Conservation (phyloP, 1,140 invertebrate genomes). For the Cydia fagiglandana region DNA sequence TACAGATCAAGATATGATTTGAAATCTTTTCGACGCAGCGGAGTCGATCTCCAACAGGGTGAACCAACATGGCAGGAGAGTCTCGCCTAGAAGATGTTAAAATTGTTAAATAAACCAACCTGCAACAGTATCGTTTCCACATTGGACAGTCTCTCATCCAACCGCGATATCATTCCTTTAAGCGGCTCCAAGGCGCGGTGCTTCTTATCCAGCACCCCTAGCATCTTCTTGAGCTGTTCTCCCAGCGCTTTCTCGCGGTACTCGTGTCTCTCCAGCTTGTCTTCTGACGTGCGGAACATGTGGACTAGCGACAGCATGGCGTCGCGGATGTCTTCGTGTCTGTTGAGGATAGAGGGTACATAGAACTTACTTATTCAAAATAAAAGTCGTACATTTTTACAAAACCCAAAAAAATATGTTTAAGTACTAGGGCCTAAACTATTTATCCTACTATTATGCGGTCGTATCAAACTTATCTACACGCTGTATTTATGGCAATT, state of each 20-base stretch:
- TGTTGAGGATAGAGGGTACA: constrained; percentile 59
- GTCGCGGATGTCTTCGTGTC: constrained; percentile 89
- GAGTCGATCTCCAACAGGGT: too few species aligned
- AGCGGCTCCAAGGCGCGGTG: constrained; percentile 85
- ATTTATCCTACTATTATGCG: too few species aligned
- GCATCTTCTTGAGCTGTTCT: constrained; percentile 87
- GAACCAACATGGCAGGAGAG: too few species aligned
- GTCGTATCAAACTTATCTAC: too few species aligned
- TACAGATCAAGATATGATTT: too few species aligned
- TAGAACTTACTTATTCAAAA: not conserved
- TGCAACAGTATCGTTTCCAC: constrained; percentile 84
- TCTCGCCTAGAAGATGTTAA: too few species aligned
- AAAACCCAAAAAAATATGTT: too few species aligned
- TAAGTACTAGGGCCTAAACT: too few species aligned
- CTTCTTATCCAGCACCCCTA: constrained; percentile 85
- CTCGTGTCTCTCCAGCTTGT: constrained; percentile 92
- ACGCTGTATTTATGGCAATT: too few species aligned
- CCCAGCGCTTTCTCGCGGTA: constrained; percentile 87
- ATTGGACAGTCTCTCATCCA: constrained; percentile 85
- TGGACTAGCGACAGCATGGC: constrained; percentile 90
- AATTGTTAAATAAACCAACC: constrained; percentile 50
- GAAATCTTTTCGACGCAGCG: too few species aligned
- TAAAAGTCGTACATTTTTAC: too few species aligned
- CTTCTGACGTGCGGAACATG: constrained; percentile 87
- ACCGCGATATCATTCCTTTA: constrained; percentile 81